Evolutionary conservation across 2,888 invertebrate species (phyloP), one percentile per base, ranked within the genome.

Genomic region (Apodemia duryi): DNA sequence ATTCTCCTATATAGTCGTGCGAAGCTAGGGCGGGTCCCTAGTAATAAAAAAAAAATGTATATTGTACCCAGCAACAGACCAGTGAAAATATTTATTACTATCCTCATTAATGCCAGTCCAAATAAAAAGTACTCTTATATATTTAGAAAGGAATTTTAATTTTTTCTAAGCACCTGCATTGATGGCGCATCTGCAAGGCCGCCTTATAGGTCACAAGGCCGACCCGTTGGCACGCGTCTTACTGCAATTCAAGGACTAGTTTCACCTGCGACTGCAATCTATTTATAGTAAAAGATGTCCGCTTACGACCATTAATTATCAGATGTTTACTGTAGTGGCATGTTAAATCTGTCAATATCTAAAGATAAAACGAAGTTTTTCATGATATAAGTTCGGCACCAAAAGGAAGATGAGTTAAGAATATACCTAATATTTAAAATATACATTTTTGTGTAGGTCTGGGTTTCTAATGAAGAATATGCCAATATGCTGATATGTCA

Each of bases 191-290:
- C 72, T 76, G 75, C 78, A 85, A 89, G 88, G 88, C 85, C 85
- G 76, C 73, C 71, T 75, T 77, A 89, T 89, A 88, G 89, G 90
- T 90, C 88, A 89, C 82, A 81, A 84, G 86, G 89, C 87, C 86
- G 78, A 77, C 79, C 81, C 80, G 85, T 81, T 82, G 83, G 69
- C 75, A 73, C 74, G 78, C 77, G 81, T 75, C 77, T 72, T 67
- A 75, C 67, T 63, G 67, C 70, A 68, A 76, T 75, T 79, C 85
- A 86, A 86, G 84, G 85, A 78, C 85, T 76, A 68, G 69, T 67
- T 74, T 79, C 82, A 82, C 80, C 79, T 83, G 83, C 79, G 74
- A 66, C 79, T 83, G 83, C 79, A 73, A 67, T 68, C 73, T 71
- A 74, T 74, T 77, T 73, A 70, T 67, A 69, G 54, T 11, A 32